Evolutionary conservation across 2,797 vertebrate species (phyloP), one percentile per base, ranked within the genome.

Genomic region (Propithecus deckenii): DNA sequence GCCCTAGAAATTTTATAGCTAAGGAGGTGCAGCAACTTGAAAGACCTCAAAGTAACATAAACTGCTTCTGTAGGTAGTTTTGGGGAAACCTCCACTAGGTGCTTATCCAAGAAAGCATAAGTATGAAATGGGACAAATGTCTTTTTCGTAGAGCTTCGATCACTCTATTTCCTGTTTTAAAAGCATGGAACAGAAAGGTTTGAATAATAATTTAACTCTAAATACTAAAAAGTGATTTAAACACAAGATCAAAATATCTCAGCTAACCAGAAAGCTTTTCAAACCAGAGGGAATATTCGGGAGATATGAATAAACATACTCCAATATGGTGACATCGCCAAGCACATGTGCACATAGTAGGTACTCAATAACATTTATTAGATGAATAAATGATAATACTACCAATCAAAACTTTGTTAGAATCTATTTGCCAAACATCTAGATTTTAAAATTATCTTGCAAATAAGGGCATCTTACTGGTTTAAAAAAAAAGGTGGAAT

Each of bases 201-300:
- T 67, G 41, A 95, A 28, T 55, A 80, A 86, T 83, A 28, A 74
- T 20, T 83, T 69, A 67, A 76, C 75, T 92, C 76, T 86, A 96
- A 96, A 65, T 81, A 50, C 55, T 86, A 91, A 91, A 69, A 87
- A 93, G 20, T 85, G 12, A 85, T n/a, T 93, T 89, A 75, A 96
- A 87, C 55, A 88, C 79, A 79, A 71, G 32, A 55, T 74, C 48
- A 90, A 86, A 84, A 63, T 86, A 75, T 87, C 75, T 96, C 84
- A 50, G 46, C 12, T 71, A 89, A 55, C 18, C 30, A 88, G 52
- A 71, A 89, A 4, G 35, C 20, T 71, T 96, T 97, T 91, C 67
- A 86, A 94, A 46, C 8, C n/a, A 91, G 46, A 93, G 28, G 5
- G 6, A 72, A 59, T 55, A 85, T 41, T 10, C 7, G 74, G 48